Conservation (phyloP, 2,113 vertebrate species). For the Gallinago undulata region DNA sequence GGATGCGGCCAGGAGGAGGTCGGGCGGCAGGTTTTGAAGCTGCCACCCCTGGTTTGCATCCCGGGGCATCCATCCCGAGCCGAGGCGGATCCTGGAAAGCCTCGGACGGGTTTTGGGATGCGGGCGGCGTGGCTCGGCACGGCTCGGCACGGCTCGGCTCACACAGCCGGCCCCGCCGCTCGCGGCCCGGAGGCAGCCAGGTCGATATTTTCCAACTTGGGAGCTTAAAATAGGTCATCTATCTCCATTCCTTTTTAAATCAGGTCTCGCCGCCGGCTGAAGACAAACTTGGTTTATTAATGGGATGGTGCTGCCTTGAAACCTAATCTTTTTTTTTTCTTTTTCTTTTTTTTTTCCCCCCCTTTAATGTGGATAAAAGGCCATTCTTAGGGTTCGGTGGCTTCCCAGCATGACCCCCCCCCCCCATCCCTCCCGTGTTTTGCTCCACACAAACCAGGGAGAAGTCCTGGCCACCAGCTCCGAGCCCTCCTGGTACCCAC, state of each 20-base stretch:
- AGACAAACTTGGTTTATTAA: constrained; percentile 56
- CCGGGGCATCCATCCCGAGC: background rate
- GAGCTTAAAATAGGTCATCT: constrained; percentile 62
- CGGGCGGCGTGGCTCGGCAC: accelerated
- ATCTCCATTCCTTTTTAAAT: constrained; percentile 42
- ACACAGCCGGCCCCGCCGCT: background rate
- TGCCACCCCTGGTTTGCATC: background rate
- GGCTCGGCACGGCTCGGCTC: background rate
- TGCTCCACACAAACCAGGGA: accelerated
- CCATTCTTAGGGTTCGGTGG: background rate
- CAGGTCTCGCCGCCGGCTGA: constrained; percentile 37
- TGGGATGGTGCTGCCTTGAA: background rate
- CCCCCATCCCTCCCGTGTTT: accelerated
- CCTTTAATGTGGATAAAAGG: background rate
- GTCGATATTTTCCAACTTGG: constrained; percentile 64
- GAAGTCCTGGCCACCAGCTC: accelerated
- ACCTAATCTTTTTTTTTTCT: background rate
- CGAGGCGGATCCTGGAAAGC: background rate
- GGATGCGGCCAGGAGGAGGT: background rate
- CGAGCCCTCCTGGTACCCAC: background rate
- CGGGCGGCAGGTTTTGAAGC: background rate
- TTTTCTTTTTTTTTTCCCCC: background rate
- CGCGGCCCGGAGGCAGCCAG: background rate
- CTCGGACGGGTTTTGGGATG: background rate
- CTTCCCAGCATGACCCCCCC: background rate